phyloP scores from a whole-genome alignment of 2,113 vertebrate genomes.

The Benitochromis conjunctus region DNA sequence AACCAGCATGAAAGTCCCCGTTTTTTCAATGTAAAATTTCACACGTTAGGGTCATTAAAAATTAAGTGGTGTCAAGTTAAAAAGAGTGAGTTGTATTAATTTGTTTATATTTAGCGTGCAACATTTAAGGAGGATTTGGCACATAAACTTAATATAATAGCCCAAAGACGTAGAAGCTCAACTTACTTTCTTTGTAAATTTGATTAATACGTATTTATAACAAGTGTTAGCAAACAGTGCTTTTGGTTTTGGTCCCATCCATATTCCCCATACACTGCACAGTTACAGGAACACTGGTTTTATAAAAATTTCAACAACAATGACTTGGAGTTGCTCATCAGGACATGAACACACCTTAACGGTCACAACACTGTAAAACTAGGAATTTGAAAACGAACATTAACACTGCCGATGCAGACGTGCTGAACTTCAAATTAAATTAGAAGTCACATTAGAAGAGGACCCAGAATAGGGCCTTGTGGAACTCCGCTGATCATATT shows the following conservation, averaged over 20 bases:
- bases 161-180: background rate
- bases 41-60: background rate
- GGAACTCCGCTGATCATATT: background rate
- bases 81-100: accelerated
- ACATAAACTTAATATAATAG: background rate
- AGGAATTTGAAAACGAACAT: background rate
- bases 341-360: background rate
- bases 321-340: background rate
- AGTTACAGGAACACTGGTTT: background rate
- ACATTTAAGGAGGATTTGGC: background rate
- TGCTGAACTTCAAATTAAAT: background rate
- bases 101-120: background rate
- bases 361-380: background rate
- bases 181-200: background rate
- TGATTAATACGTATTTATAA: no score
- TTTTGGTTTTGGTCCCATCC: no score
- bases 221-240: no score
- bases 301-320: background rate
- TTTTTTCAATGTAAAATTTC: background rate
- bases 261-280: accelerated
- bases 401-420: accelerated
- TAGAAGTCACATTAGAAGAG: background rate
- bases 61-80: background rate
- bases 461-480: background rate
- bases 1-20: background rate